Evolutionary conservation across 1,140 invertebrate species (phyloP), one percentile per base, ranked within the genome.

Genomic region (Lepidurus couesii): DNA sequence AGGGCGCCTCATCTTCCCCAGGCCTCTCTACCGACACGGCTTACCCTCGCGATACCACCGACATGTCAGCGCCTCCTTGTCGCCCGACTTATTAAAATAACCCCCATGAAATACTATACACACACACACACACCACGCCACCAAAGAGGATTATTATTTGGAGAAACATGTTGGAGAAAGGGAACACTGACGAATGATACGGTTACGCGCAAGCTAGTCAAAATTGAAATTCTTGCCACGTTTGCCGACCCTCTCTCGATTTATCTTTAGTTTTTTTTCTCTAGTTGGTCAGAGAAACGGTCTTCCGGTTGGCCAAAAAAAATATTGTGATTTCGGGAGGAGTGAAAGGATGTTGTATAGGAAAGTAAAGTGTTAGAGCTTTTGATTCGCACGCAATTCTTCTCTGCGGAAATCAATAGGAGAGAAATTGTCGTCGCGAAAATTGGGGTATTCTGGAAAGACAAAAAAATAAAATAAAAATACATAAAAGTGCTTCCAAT

Each of bases 1-100:
- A 84, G 80, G 83, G 83, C n/a, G 83, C 83, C 24, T 83, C 82
- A 65, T 83, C 82, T n/a, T 84, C 83, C 7, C 83, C 83, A 44
- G 80, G 80, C 53, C 76, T 81, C 21, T 65, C 80, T 26, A 73
- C 44, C 44, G 79, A 80, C 76, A 13, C 21, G n/a, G 53, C 53
- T n/a, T 65, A 65, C 53, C 16, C 16, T 65, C 53, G 53, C 53
- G 53, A 65, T 65, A 21, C 53, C 53, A 65, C 16, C 16, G 53
- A 65, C 53, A 13, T 65, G 6, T n/a, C 53, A 65, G 53, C 53
- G 7, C 53, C 53, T 13, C n/a, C 53, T 16, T 65, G 21, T 21
- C 53, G 53, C 53, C 53, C 53, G 4, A n/a, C 53, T 65, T 65
- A 65, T 16, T 65, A 16, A 65, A 21, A 21, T 4, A 65, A 7